Base-by-base conservation (phyloP, 1,140 invertebrate species). In the Leptinotarsa undecemlineata region DNA sequence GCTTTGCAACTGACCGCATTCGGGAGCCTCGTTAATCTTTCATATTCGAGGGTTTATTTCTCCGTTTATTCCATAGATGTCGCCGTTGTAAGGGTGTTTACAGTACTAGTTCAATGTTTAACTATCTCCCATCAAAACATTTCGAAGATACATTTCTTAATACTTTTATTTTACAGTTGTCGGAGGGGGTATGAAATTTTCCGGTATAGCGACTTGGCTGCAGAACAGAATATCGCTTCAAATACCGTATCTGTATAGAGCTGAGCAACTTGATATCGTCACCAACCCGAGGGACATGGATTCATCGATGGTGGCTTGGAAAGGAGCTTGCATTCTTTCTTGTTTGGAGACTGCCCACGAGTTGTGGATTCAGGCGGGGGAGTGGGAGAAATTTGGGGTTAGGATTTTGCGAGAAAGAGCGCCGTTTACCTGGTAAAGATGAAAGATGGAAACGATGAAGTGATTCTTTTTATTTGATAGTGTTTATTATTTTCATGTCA, bases 331-430 rank as follows among this genome's bases (percentile, higher is more conserved):
- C 3, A 93, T 99, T 17, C 91, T 98, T 89, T 95, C 94, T 3
- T 96, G 95, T 86, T 84, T 96, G 62, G 97, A 98, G 85, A 95
- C 96, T 1, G 94, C 95, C 1, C 93, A 95, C 76, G 97, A 98
- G 86, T 85, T 98, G 1, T 98, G 96, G 96, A 97, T 98, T 66
- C 89, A 89, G 71, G 89, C 91, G 61, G 86, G 88, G 66, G 96
- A 98, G 85, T 98, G 96, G 96, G 90, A 92, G 75, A 93, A 92
- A 74, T 91, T 90, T 83, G 95, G 95, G 14, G 91, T 97, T 2
- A 91, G 94, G 81, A 88, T 98, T 75, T 86, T 99, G 69, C 88
- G 96, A 82, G 97, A 98, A 87, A 89, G 92, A 82, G 93, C 92
- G 17, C 92, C 93, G 14, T 95, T 95, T 82, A 93, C 92, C 78